Base-by-base conservation (phyloP, 2,113 vertebrate genomes). In the Nothocercus nigrocapillus region DNA sequence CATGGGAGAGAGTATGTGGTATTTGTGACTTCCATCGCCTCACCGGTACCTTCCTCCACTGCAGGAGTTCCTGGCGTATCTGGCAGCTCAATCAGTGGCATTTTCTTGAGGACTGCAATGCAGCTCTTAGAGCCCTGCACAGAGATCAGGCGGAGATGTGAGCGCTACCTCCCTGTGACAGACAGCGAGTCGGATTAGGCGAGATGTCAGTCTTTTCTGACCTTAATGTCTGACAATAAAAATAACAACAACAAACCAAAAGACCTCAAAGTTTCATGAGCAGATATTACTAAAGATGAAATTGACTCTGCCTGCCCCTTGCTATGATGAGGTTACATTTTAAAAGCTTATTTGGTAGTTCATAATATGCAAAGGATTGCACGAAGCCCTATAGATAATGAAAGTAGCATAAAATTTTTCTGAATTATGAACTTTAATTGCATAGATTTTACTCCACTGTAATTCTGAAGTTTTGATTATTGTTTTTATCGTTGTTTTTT, bases 1-100 rank as follows among this genome's bases (percentile, higher is more conserved):
- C 68, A 22, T 5, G 30, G 16, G 4, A 25, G 44, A 77, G 36
- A 1, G 0, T 4, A 24, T 51, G 30, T 78, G 76, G 87, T 40
- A 38, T 91, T 87, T 93, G 13, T 13, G 72, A 61, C 58, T 54
- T 54, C 73, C 74, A 51, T 83, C 70, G 3, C 58, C 79, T 13
- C 74, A 28, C 86, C 54, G n/a, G 69, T 58, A 6, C 16, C 74
- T 64, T 38, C 81, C 66, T 47, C 53, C 40, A 8, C 45, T 28
- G 22, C 0, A 47, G 74, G 34, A 69, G 74, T 53, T 84, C n/a
- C 42, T 88, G 90, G 70, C 32, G 1, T 38, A 5, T 45, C 85
- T 87, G 66, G 70, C 81, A 79, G 66, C 89, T 79, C 83, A 80
- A 82, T 59, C 74, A 4, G 34, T 87, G 93, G 79, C 93, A 79